Percentiles rank a stretch among this genome's conserved stretches.
phyloP scores from a whole-genome alignment of 1,140 invertebrate genomes.

The Plectus sambesii region DNA sequence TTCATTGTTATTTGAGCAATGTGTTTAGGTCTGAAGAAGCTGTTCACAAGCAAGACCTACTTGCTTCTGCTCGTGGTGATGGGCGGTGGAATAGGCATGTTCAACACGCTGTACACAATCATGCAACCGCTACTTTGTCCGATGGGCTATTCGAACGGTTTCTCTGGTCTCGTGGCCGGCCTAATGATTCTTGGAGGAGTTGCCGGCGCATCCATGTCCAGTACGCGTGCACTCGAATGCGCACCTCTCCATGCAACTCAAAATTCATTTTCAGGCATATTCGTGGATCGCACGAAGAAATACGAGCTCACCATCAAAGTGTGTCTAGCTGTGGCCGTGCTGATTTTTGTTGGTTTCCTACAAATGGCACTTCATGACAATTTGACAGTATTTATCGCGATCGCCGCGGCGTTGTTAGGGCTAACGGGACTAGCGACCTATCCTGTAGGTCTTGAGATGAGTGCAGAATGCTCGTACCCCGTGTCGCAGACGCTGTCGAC shows the following conservation, averaged over 20 bases:
- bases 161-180: no score
- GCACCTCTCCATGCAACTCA: no score
- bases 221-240: no score
- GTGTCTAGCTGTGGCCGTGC: slow-evolving; percentile 35
- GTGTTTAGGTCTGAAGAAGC: background rate
- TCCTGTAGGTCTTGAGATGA: slow-evolving; percentile 43
- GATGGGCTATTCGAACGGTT: no score
- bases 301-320: slow-evolving; percentile 42
- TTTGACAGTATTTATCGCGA: no score
- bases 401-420: slow-evolving; percentile 38
- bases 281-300: slow-evolving; percentile 40
- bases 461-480: slow-evolving; percentile 43
- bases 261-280: slow-evolving; percentile 37
- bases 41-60: background rate
- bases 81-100: background rate
- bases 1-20: no score
- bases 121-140: no score
- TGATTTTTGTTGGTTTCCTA: slow-evolving; percentile 39
- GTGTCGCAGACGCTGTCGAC: slow-evolving; percentile 45
- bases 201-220: no score
- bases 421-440: slow-evolving; percentile 41
- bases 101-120: no score
- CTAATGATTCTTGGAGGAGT: no score
- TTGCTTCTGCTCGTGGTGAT: background rate
- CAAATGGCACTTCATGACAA: no score